Evolutionary conservation across 2,888 invertebrate species (phyloP).

Genomic region (Sericinus montela): DNA sequence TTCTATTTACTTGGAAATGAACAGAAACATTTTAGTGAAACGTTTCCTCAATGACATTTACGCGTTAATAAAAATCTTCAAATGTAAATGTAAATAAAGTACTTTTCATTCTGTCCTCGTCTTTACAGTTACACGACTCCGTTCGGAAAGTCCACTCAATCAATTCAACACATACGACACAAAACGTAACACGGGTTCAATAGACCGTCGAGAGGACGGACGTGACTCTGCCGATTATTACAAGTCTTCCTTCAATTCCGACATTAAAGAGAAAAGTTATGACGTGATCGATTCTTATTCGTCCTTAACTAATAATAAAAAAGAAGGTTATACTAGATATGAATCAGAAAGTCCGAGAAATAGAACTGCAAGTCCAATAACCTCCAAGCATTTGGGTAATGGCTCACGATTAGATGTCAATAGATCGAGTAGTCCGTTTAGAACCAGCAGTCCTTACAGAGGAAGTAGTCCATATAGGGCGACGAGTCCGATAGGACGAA

Average conservation of each 20-base stretch:
- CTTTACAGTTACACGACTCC: constrained; percentile 55
- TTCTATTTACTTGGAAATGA: too few relatives aligned
- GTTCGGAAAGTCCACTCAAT: constrained; percentile 72
- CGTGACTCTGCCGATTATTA: constrained; percentile 67
- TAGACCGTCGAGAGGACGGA: constrained; percentile 66
- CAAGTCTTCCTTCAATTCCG: constrained; percentile 58
- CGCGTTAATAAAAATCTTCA: too few relatives aligned
- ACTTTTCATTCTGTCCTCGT: neutral
- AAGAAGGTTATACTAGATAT: constrained; percentile 56
- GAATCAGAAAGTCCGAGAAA: constrained; percentile 69
- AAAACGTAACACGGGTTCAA: constrained; percentile 58
- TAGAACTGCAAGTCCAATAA: constrained; percentile 69
- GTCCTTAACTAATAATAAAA: constrained; percentile 59
- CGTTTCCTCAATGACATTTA: too few relatives aligned
- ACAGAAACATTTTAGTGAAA: too few relatives aligned
- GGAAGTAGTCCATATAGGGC: constrained; percentile 57
- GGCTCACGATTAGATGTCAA: constrained; percentile 70
- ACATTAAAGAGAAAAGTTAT: constrained; percentile 62
- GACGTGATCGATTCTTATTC: constrained; percentile 71
- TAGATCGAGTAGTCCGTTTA: constrained; percentile 57
- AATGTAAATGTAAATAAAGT: neutral
- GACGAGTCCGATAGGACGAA: constrained; percentile 70
- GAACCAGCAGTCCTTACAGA: constrained; percentile 62
- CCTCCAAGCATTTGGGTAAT: constrained; percentile 75
- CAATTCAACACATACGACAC: constrained; percentile 62